A percentile compares a stretch with the other conserved stretches of the same genome.
These are phyloP conservation scores for Dissostichus mawsoni DNA, from an alignment of 2,113 vertebrate species.

Conservation along the genomic window DNA sequence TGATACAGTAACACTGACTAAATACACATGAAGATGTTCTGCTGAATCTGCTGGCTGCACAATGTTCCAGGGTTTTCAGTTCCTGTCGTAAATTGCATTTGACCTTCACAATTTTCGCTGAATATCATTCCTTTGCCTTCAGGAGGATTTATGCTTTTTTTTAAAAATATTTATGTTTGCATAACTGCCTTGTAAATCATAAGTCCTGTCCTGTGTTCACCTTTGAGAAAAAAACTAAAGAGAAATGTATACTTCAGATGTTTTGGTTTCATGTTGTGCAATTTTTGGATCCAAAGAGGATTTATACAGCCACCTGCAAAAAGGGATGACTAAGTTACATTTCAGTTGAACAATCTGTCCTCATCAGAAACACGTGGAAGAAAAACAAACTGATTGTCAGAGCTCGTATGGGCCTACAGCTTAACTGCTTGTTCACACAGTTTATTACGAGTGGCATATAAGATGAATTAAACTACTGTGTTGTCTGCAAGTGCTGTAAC, in stretches of 20 bases:
- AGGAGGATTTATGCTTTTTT: neutral
- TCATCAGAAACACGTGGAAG: neutral
- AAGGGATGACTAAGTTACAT: neutral
- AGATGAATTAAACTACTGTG: slow-evolving; percentile 5
- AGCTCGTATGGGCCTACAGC: neutral
- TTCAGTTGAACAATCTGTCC: neutral
- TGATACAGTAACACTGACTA: neutral
- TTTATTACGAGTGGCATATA: neutral
- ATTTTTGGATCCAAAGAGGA: neutral
- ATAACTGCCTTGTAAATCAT: neutral
- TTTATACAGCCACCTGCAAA: neutral
- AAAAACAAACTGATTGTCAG: neutral
- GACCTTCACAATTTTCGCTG: slow-evolving; percentile 11
- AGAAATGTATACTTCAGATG: neutral
- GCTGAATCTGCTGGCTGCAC: neutral
- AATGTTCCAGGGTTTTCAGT: neutral
- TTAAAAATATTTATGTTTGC: too few relatives aligned
- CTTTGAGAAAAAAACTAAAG: too few relatives aligned
- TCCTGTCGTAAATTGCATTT: neutral
- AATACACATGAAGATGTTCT: neutral
- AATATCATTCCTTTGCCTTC: neutral
- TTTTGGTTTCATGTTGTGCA: neutral
- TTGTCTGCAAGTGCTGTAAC: slow-evolving; percentile 9
- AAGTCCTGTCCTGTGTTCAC: neutral
- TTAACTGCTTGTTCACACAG: neutral